Evolutionary conservation across 2,797 vertebrate species (phyloP), one percentile per base, ranked within the genome.

Genomic region (Scyliorhinus canicula): DNA sequence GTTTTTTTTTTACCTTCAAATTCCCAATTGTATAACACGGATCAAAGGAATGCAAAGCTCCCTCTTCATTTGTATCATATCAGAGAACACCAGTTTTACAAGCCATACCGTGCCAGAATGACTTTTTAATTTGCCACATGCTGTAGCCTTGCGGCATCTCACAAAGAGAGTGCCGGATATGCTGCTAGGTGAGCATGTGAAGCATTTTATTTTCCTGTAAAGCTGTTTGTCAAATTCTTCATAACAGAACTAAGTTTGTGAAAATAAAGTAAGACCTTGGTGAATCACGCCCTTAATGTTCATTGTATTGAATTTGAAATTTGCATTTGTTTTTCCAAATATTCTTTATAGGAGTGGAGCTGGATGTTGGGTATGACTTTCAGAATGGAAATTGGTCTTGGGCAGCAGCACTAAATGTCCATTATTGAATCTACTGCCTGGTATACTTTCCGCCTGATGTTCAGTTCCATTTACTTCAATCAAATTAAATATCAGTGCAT

Each of bases 111-210:
- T 91, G 57, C 57, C 88, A 91, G 88, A 44, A 91, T 91, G 19
- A 91, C 88, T 65, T 91, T 24, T 44, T 91, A 44, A 65, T 91
- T 91, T 63, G 57, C 88, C n/a, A 65, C 60, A 91, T 65, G 88
- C 57, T 91, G 35, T 44, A 63, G 88, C 57, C n/a, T 63, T 90
- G 35, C 16, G 21, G 16, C 60, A 55, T 63, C 21, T 60, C n/a
- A 91, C 60, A 40, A 57, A 65, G 40, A 82, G 79, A 47, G 44
- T 47, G 79, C 79, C 5, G 40, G 44, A 82, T 40, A 65, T 74
- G n/a, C 8, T n/a, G 28, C 31, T 82, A 82, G 77, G 44, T 82
- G 88, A 91, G 8, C 57, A 44, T 12, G 5, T 55, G 52, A 88
- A 88, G 57, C 52, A 57, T 57, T 88, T 88, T 57, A 88, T n/a